phyloP scores from a whole-genome alignment of 1,140 invertebrate species.

The Nasonia giraulti region DNA sequence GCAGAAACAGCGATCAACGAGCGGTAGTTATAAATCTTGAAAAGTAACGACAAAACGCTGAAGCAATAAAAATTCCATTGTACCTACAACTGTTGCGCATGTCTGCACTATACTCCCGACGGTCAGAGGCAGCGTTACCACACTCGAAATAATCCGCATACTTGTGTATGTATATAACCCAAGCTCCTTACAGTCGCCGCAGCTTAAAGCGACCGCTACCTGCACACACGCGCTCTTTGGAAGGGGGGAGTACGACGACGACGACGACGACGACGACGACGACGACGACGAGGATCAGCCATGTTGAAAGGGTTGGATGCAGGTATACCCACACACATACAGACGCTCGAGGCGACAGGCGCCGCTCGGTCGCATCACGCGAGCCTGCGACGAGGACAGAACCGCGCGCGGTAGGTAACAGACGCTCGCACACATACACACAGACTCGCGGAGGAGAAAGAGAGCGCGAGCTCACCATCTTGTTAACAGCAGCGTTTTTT shows the following conservation, averaged over 20 bases:
- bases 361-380: constrained; percentile 60
- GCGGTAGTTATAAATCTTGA: not conserved
- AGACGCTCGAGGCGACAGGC: constrained; percentile 54
- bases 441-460: not conserved
- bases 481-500: constrained; percentile 72
- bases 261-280: not conserved
- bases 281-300: constrained; percentile 59
- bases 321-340: not conserved
- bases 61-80: not conserved
- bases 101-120: too few species aligned
- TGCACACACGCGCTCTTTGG: not conserved
- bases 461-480: constrained; percentile 69
- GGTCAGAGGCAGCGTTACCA: too few species aligned
- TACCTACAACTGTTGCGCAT: too few species aligned
- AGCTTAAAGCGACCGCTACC: not conserved
- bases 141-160: not conserved
- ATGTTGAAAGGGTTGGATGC: constrained; percentile 69
- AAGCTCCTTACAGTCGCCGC: not conserved
- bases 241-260: not conserved
- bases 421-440: not conserved
- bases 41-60: not conserved
- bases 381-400: constrained; percentile 17
- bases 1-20: too few species aligned
- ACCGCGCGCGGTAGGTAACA: constrained; percentile 57
- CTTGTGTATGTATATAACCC: not conserved